Percentiles rank a stretch among this genome's conserved stretches.
These are phyloP conservation scores for Merops nubicus DNA, from an alignment of 2,113 vertebrate genomes.

Conservation along the genomic window DNA sequence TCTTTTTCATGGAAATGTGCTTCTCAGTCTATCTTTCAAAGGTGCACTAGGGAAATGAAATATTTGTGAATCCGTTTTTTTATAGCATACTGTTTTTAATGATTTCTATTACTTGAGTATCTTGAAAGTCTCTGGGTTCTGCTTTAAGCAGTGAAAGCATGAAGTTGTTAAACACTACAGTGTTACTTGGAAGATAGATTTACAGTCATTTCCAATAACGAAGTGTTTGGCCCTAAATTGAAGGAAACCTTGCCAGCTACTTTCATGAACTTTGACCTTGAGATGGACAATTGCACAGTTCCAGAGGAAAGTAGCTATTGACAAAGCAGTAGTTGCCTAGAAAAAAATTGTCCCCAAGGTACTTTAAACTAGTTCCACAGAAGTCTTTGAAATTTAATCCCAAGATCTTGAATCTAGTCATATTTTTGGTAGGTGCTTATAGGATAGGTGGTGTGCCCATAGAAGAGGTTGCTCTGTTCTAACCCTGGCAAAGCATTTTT, in stretches of 20 bases:
- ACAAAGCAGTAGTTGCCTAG: neutral
- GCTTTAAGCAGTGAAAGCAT: neutral
- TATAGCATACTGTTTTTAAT: neutral
- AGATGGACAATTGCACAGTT: neutral
- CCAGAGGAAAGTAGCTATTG: neutral
- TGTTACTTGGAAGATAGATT: neutral
- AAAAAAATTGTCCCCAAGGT: neutral
- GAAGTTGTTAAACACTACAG: neutral
- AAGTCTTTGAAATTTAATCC: neutral
- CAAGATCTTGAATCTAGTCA: neutral
- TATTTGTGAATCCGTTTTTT: neutral
- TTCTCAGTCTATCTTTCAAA: neutral
- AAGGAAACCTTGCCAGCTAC: neutral
- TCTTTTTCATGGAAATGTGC: neutral
- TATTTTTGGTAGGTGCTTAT: neutral
- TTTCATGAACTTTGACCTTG: neutral
- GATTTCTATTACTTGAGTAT: neutral
- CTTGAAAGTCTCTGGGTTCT: neutral
- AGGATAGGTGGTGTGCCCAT: neutral
- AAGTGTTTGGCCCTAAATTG: neutral
- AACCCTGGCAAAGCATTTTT: neutral
- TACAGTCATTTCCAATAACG: neutral
- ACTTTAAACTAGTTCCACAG: neutral
- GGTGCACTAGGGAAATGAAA: neutral
- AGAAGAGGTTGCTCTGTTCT: neutral